A percentile compares a stretch with the other conserved stretches of the same genome.
These are phyloP conservation scores for Dicentrarchus labrax DNA, from an alignment of 2,113 vertebrate genomes.

Conservation along the genomic window DNA sequence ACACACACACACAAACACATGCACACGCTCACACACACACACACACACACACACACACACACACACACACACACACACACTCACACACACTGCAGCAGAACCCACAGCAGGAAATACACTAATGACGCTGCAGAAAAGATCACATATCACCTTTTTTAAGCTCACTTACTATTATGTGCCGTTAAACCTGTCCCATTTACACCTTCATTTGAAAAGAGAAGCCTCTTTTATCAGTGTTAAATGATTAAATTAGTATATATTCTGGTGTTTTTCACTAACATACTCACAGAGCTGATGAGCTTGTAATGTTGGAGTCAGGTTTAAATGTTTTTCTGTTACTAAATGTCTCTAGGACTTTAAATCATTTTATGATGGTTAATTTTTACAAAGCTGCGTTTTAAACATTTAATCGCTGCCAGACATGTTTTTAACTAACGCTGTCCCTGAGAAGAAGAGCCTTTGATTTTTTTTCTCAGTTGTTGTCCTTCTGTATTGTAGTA, in stretches of 20 bases:
- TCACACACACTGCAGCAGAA: slow-evolving; percentile 46
- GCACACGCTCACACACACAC: slow-evolving; percentile 26
- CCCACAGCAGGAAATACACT: slow-evolving; percentile 36
- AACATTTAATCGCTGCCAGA: slow-evolving; percentile 53
- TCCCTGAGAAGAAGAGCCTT: slow-evolving; percentile 46
- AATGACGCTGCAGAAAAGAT: slow-evolving; percentile 51
- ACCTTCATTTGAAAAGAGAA: slow-evolving; percentile 4
- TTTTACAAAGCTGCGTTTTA: slow-evolving; percentile 47
- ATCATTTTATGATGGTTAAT: slow-evolving; percentile 44
- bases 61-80: slow-evolving; percentile 27
- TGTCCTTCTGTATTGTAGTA: slow-evolving; percentile 50
- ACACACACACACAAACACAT: slow-evolving; percentile 21
- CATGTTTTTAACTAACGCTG: slow-evolving; percentile 43
- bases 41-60: slow-evolving; percentile 21
- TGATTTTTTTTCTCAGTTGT: slow-evolving; percentile 27
- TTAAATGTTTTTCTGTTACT: slow-evolving; percentile 18
- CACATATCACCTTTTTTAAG: slow-evolving; percentile 23
- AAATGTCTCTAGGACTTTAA: slow-evolving; percentile 39
- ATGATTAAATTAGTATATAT: slow-evolving; percentile 9
- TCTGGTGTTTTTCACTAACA: slow-evolving; percentile 15
- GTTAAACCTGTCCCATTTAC: slow-evolving; percentile 25
- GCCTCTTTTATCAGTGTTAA: slow-evolving; percentile 22
- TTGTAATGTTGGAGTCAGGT: background rate
- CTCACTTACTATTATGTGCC: slow-evolving; percentile 14
- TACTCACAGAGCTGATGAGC: background rate